Conservation (phyloP, 2,888 invertebrate genomes). For the Netelia virgata region DNA sequence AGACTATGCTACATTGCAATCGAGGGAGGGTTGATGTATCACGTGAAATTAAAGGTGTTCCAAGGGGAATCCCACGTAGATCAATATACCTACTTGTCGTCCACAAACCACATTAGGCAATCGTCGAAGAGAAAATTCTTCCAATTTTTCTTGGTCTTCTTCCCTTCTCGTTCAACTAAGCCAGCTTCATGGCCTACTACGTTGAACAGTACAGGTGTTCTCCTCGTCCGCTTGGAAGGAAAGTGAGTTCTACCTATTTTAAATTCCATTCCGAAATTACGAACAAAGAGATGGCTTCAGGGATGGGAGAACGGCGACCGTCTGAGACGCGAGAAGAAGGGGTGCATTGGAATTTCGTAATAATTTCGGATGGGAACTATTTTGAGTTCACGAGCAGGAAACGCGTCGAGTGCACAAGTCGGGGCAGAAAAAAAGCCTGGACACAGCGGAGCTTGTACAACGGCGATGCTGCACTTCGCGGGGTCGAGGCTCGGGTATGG, state of each 20-base stretch:
- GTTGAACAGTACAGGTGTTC: constrained; percentile 14
- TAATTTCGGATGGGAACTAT: constrained; percentile 36
- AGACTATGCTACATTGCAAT: neutral
- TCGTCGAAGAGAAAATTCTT: constrained; percentile 18
- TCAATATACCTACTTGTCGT: constrained; percentile 1
- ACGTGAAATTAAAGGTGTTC: constrained; percentile 11
- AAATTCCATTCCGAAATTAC: constrained; percentile 3
- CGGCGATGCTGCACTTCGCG: constrained; percentile 70
- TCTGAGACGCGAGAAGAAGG: constrained; percentile 7
- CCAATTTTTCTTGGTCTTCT: neutral
- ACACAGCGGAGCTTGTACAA: constrained; percentile 35
- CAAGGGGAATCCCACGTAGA: neutral
- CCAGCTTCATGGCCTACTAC: neutral
- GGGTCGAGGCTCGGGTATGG: constrained; percentile 76
- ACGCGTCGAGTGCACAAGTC: neutral
- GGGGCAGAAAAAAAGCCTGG: constrained; percentile 28
- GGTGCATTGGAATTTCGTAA: constrained; percentile 61
- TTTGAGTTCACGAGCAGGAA: constrained; percentile 21
- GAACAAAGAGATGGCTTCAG: constrained; percentile 37
- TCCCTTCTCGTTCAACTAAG: neutral
- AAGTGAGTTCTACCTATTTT: neutral
- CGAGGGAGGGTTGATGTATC: constrained; percentile 14
- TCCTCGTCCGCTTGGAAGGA: neutral
- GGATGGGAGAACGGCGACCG: constrained; percentile 26
- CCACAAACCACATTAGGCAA: constrained; percentile 13